A percentile compares a stretch with the other conserved stretches of the same genome.
Evolutionary conservation across 92 coral and sea anemone genomes (phyloP).

Genomic region (Bergia puertoricense): DNA sequence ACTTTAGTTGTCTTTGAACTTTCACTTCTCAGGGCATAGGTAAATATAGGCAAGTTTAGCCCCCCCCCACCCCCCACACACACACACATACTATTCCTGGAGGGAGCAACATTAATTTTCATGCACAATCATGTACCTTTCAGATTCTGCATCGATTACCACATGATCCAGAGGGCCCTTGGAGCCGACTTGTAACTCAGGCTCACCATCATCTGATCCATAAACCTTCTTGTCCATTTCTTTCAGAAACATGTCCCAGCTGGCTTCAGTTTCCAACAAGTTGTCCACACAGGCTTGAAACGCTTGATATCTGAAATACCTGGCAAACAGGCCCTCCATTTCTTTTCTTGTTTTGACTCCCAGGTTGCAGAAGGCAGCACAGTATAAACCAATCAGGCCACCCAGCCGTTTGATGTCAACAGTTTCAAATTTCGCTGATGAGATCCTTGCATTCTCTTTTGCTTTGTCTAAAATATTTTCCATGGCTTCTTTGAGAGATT

Average conservation of each 20-base stretch:
- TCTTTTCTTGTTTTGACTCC: slow-evolving; percentile 68
- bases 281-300: slow-evolving; percentile 70
- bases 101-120: no score
- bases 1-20: no score
- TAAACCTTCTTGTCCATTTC: slow-evolving; percentile 67
- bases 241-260: slow-evolving; percentile 76
- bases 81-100: no score
- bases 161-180: slow-evolving; percentile 65
- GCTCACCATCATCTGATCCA: slow-evolving; percentile 1
- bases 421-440: slow-evolving; percentile 68
- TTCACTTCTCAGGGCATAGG: no score
- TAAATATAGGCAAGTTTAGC: no score
- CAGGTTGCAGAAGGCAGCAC: slow-evolving; percentile 48
- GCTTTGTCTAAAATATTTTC: slow-evolving; percentile 64
- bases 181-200: slow-evolving; percentile 55
- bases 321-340: slow-evolving; percentile 61
- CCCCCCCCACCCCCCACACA: no score
- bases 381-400: slow-evolving; percentile 72
- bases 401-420: slow-evolving; percentile 71
- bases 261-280: slow-evolving; percentile 70
- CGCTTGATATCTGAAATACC: slow-evolving; percentile 50
- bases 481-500: slow-evolving; percentile 38
- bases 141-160: slow-evolving; percentile 67
- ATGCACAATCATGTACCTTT: slow-evolving; percentile 48
- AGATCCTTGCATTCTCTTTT: slow-evolving; percentile 52